Percentiles rank a stretch among this genome's conserved stretches.
phyloP scores from a whole-genome alignment of 2,888 invertebrate genomes.

The Salpingus planirostris region DNA sequence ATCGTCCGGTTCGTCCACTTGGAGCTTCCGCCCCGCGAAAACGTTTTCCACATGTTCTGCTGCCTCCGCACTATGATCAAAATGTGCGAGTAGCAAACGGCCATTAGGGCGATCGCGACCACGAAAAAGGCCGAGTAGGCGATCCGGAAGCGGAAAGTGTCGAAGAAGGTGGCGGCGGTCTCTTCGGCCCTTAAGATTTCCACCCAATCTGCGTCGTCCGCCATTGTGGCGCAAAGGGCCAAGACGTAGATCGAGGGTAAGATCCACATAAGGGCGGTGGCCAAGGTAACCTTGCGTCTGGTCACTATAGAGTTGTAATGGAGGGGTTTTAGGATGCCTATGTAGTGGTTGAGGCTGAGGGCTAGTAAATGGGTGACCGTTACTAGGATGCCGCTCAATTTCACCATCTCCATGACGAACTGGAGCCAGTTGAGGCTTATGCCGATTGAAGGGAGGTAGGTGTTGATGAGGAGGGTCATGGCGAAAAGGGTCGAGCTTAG shows the following conservation, averaged over 20 bases:
- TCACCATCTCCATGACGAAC: slow-evolving; percentile 38
- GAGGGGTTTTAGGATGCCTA: slow-evolving; percentile 52
- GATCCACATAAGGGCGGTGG: slow-evolving; percentile 49
- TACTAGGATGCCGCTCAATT: slow-evolving; percentile 52
- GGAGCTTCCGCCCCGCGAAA: slow-evolving; percentile 39
- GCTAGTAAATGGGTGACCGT: slow-evolving; percentile 55
- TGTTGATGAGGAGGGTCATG: slow-evolving; percentile 45
- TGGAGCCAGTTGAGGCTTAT: slow-evolving; percentile 11
- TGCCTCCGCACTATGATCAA: slow-evolving; percentile 49
- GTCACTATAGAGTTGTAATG: slow-evolving; percentile 55
- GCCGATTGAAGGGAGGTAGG: slow-evolving; percentile 12
- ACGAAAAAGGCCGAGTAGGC: slow-evolving; percentile 48
- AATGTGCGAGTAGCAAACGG: slow-evolving; percentile 52
- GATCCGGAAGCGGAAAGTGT: slow-evolving; percentile 38
- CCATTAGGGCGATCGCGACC: slow-evolving; percentile 49
- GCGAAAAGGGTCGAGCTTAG: slow-evolving; percentile 46
- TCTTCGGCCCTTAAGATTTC: slow-evolving; percentile 18
- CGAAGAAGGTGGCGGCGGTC: slow-evolving; percentile 36
- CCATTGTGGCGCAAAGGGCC: too few species aligned
- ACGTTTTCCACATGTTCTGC: slow-evolving; percentile 42
- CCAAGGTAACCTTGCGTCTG: slow-evolving; percentile 42
- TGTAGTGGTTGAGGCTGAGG: slow-evolving; percentile 57
- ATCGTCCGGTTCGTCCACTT: slow-evolving; percentile 24
- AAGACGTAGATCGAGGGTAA: slow-evolving; percentile 46
- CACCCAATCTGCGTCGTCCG: slow-evolving; percentile 42